Conservation (phyloP, 2,888 invertebrate species). For the Tetrapedia diversipes region DNA sequence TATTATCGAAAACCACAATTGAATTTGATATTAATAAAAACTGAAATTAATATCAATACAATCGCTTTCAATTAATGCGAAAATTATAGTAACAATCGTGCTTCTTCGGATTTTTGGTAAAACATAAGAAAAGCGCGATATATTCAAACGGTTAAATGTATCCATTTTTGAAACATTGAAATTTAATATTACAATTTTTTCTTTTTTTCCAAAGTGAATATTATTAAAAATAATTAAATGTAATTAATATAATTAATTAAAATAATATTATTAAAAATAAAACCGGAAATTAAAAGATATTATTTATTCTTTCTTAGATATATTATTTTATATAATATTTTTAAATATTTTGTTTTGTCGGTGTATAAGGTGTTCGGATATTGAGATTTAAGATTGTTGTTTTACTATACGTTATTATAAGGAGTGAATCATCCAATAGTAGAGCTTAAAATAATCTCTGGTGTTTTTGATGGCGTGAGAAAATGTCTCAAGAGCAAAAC, state of each 20-base stretch:
- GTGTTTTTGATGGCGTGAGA: slow-evolving; percentile 4
- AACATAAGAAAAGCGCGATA: too few relatives aligned
- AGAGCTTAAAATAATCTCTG: slow-evolving; percentile 17
- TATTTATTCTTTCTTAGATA: neutral
- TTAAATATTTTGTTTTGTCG: neutral
- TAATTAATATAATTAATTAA: too few relatives aligned
- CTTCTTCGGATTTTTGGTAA: too few relatives aligned
- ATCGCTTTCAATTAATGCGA: too few relatives aligned
- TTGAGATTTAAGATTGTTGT: slow-evolving; percentile 6
- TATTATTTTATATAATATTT: neutral
- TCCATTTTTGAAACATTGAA: slow-evolving; percentile 1
- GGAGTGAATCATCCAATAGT: slow-evolving; percentile 18
- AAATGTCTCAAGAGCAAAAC: slow-evolving; percentile 6
- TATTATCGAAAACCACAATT: too few relatives aligned
- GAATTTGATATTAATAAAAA: too few relatives aligned
- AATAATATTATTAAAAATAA: neutral
- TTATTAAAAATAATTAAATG: too few relatives aligned
- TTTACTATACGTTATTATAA: slow-evolving; percentile 19
- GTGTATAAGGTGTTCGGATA: too few relatives aligned
- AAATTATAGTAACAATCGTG: too few relatives aligned
- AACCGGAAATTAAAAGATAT: neutral
- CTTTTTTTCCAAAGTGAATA: neutral
- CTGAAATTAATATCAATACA: too few relatives aligned
- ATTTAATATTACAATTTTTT: neutral
- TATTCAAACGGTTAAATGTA: too few relatives aligned